phyloP scores from a whole-genome alignment of 2,797 vertebrate genomes.

The Falco concolor region DNA sequence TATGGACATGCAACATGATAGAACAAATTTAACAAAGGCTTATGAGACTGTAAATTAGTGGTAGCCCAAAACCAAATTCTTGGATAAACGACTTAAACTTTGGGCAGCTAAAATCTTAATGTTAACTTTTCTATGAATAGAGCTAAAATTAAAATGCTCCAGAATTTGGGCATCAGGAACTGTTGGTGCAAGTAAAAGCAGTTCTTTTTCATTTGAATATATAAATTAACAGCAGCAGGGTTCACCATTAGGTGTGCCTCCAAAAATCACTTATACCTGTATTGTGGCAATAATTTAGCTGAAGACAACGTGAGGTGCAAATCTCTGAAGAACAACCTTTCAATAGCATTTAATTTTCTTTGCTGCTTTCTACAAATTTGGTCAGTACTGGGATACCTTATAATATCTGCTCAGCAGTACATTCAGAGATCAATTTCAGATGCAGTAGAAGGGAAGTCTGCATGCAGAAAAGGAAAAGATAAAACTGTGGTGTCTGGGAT shows the following conservation, averaged over 20 bases:
- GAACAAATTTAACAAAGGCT: neutral
- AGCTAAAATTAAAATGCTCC: neutral
- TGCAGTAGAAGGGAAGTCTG: neutral
- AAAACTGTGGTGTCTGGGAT: neutral
- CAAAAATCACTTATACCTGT: neutral
- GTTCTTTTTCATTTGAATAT: neutral
- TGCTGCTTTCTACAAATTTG: neutral
- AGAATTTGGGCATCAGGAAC: neutral
- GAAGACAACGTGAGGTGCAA: neutral
- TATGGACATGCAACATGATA: neutral
- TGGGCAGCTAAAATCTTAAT: neutral
- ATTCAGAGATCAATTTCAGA: neutral
- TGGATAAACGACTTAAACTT: neutral
- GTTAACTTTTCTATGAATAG: neutral
- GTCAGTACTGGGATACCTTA: neutral
- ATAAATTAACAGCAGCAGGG: neutral
- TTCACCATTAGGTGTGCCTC: neutral
- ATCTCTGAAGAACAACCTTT: neutral
- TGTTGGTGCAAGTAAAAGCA: neutral
- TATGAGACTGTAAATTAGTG: neutral
- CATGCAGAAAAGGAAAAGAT: neutral
- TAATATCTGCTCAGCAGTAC: neutral
- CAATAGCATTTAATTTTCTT: neutral
- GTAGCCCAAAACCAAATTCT: neutral
- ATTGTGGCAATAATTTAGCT: neutral